Conservation (phyloP, 2,113 vertebrate genomes). For the Crypturellus undulatus region DNA sequence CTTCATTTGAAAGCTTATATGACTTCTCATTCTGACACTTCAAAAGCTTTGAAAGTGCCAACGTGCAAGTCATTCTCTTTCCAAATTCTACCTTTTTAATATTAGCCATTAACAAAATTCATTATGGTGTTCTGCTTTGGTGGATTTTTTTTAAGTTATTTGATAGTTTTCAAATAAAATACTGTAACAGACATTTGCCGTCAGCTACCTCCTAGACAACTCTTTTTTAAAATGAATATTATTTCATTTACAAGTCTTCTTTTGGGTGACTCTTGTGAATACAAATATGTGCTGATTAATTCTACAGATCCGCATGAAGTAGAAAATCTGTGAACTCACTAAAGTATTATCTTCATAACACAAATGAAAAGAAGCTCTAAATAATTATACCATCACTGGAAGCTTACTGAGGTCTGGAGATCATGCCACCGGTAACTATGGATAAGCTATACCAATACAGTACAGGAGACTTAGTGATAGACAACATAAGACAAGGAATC, state of each 20-base stretch:
- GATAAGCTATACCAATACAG: neutral
- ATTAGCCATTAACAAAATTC: neutral
- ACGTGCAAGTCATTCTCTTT: neutral
- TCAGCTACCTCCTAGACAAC: neutral
- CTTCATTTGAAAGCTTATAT: neutral
- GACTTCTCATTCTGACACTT: constrained; percentile 13
- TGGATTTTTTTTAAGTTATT: neutral
- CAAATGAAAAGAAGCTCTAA: neutral
- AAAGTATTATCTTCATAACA: neutral
- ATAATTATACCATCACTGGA: neutral
- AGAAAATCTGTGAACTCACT: neutral
- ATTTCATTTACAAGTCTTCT: constrained; percentile 25
- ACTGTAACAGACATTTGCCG: neutral
- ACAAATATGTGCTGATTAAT: constrained; percentile 25
- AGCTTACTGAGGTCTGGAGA: neutral
- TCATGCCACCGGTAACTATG: neutral
- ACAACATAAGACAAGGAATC: neutral
- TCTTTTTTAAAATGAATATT: neutral
- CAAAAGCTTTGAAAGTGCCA: constrained; percentile 13
- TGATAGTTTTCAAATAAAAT: neutral
- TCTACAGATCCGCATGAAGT: constrained; percentile 2
- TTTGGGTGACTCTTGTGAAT: neutral
- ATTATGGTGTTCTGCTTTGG: neutral
- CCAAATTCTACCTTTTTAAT: neutral
- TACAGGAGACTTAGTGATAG: neutral